Percentiles rank a stretch among this genome's conserved stretches.
Conservation (phyloP, 1,140 invertebrate genomes). For the Apis florea region DNA sequence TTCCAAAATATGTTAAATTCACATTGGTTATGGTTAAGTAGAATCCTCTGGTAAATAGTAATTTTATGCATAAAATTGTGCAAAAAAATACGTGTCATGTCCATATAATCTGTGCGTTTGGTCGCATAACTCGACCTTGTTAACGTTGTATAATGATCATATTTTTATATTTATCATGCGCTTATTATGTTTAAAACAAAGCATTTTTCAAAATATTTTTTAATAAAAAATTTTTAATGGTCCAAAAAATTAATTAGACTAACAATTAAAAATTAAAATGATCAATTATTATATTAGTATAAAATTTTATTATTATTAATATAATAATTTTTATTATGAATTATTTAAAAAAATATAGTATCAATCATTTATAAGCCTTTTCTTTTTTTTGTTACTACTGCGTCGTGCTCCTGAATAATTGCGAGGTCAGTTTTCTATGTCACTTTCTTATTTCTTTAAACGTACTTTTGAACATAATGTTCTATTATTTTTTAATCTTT, state of each 20-base stretch:
- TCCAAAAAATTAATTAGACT: conserved; percentile 7
- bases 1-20: conserved; percentile 71
- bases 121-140: conserved; percentile 41
- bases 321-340: conserved; percentile 16
- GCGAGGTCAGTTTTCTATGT: conserved; percentile 80
- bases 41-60: conserved; percentile 72
- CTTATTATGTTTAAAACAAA: conserved; percentile 19
- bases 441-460: conserved; percentile 79
- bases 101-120: conserved; percentile 27
- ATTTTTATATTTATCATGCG: conserved; percentile 29
- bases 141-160: conserved; percentile 32
- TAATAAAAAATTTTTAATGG: neutral
- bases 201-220: neutral
- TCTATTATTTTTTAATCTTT: conserved; percentile 44
- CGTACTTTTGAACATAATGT: conserved; percentile 48
- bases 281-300: conserved; percentile 1
- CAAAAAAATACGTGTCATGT: conserved; percentile 40
- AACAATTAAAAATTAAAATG: neutral
- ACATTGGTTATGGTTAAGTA: conserved; percentile 78
- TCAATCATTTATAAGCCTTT: conserved; percentile 74
- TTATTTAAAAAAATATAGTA: conserved; percentile 39
- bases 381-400: conserved; percentile 73
- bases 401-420: conserved; percentile 74
- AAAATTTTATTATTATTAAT: neutral
- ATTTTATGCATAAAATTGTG: conserved; percentile 60